Conservation (phyloP, 2,888 invertebrate species). For the Lucinisca nassula region DNA sequence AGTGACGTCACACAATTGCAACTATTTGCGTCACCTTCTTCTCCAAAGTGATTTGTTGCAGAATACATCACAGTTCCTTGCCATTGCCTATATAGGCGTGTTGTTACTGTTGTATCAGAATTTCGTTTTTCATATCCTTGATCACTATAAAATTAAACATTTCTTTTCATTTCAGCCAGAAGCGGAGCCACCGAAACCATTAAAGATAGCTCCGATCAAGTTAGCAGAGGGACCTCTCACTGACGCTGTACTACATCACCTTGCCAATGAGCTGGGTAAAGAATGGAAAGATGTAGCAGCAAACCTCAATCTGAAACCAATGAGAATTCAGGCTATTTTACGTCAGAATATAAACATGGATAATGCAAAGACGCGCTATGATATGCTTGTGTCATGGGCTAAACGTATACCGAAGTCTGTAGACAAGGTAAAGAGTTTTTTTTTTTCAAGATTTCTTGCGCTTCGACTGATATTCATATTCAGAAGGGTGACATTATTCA, state of each 20-base stretch:
- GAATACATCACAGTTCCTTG: too few species aligned
- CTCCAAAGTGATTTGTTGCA: too few species aligned
- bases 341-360: constrained; percentile 83
- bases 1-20: too few species aligned
- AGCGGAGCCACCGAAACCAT: constrained; percentile 81
- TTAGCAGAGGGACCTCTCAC: constrained; percentile 78
- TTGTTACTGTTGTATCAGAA: too few species aligned
- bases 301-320: constrained; percentile 79
- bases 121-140: too few species aligned
- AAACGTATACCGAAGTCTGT: constrained; percentile 83
- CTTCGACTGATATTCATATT: too few species aligned
- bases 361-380: constrained; percentile 80
- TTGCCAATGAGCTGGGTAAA: constrained; percentile 83
- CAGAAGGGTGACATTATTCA: too few species aligned
- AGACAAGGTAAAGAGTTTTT: constrained; percentile 80
- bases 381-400: constrained; percentile 86
- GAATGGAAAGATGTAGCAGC: constrained; percentile 85
- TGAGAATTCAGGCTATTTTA: constrained; percentile 85
- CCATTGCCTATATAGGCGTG: too few species aligned
- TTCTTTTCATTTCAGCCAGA: constrained; percentile 81
- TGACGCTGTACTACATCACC: constrained; percentile 76
- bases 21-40: too few species aligned
- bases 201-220: constrained; percentile 76
- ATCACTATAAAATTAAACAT: too few species aligned
- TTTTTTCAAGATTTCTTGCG: too few species aligned